These are phyloP conservation scores for Nyctereutes procyonoides DNA, from an alignment of 2,113 vertebrate species.

Conservation along the genomic window DNA sequence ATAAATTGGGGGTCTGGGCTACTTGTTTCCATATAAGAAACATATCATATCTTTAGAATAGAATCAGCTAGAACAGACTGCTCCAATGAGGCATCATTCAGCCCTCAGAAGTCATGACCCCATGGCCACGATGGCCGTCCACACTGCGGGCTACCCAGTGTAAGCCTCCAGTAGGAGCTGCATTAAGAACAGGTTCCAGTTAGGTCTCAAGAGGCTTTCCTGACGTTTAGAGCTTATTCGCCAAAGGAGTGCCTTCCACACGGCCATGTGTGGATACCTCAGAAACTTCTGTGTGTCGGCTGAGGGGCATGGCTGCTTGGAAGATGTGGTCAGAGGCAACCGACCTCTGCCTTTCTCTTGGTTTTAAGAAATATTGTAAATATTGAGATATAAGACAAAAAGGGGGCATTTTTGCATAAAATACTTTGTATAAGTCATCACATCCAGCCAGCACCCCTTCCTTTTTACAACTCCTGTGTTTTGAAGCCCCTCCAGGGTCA, in stretches of 20 bases:
- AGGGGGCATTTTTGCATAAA: not conserved
- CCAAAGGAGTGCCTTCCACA: not conserved
- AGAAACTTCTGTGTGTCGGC: not conserved
- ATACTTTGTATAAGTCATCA: not conserved
- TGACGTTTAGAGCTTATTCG: not conserved
- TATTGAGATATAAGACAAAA: not conserved
- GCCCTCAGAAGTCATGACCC: not conserved
- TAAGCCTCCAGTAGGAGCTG: not conserved
- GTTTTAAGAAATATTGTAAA: not conserved
- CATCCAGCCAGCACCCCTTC: not conserved
- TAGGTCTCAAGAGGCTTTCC: not conserved
- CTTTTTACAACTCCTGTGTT: not conserved
- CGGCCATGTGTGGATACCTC: rapidly evolving
- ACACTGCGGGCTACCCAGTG: not conserved
- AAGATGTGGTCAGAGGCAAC: not conserved
- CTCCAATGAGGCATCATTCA: not conserved
- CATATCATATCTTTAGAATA: not conserved
- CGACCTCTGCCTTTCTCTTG: not conserved
- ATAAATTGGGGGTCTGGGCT: not conserved
- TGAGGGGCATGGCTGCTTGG: not conserved
- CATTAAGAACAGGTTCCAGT: not conserved
- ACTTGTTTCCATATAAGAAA: not conserved
- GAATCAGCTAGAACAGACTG: not conserved
- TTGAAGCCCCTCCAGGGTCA: not conserved
- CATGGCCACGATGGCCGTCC: not conserved